Conservation (phyloP, 2,797 vertebrate species). For the Thaleichthys pacificus region DNA sequence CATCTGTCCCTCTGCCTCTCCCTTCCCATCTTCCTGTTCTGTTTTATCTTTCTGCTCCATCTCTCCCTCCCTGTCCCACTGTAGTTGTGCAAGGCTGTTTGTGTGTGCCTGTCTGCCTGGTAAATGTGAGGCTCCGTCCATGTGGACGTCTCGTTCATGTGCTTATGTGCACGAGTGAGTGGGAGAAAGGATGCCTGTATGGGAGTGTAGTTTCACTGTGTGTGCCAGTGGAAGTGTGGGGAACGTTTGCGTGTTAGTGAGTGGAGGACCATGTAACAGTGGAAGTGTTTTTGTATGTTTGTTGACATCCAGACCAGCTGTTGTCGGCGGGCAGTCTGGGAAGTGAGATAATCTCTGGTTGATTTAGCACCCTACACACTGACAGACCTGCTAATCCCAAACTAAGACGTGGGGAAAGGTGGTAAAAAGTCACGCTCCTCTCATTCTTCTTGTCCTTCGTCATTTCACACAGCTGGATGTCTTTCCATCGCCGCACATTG, state of each 20-base stretch:
- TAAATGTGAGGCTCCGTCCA: not conserved
- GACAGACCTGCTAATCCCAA: not conserved
- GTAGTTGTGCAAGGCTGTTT: constrained; percentile 3
- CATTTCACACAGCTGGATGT: not conserved
- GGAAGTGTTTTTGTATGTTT: not conserved
- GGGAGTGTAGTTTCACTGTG: constrained; percentile 1
- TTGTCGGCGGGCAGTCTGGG: not conserved
- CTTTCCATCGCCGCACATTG: not conserved
- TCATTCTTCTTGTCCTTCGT: not conserved
- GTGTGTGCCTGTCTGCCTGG: constrained; percentile 1
- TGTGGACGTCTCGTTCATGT: not conserved
- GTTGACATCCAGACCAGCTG: not conserved
- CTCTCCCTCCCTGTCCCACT: constrained; percentile 34
- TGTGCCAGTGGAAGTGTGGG: not conserved
- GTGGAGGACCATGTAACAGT: not conserved
- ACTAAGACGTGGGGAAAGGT: not conserved
- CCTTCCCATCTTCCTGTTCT: constrained; percentile 42
- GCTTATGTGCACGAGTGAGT: not conserved
- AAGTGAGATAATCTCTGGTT: not conserved
- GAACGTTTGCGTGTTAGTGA: constrained; percentile 6
- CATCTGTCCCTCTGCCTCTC: constrained; percentile 25
- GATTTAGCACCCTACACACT: not conserved
- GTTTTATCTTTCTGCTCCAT: constrained; percentile 23
- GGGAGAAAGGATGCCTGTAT: not conserved
- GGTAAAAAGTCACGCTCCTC: not conserved